A percentile compares a stretch with the other conserved stretches of the same genome.
Conservation (phyloP, 2,797 vertebrate genomes). For the Apogon hyalosoma region DNA sequence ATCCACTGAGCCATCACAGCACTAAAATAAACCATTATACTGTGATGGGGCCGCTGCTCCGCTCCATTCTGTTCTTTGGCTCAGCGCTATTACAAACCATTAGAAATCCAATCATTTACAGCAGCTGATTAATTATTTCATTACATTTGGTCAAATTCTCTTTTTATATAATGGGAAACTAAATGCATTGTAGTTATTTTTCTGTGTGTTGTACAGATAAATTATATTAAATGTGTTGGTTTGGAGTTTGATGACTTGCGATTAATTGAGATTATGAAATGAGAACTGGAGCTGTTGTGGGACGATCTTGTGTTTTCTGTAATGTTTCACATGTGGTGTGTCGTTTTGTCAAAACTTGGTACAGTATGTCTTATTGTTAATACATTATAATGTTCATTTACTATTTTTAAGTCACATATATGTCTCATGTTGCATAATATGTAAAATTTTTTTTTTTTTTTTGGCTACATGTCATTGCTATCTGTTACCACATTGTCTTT, state of each 20-base stretch:
- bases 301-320: too few species aligned
- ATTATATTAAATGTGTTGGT: conserved; percentile 13
- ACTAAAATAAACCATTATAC: conserved; percentile 71
- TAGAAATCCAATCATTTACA: conserved; percentile 21
- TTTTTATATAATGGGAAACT: background rate
- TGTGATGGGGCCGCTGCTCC: conserved; percentile 45
- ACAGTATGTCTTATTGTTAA: too few species aligned
- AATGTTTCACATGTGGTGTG: too few species aligned
- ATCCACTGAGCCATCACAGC: conserved; percentile 74
- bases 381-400: too few species aligned
- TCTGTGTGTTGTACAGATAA: background rate
- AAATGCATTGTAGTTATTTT: background rate
- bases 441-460: too few species aligned
- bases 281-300: too few species aligned
- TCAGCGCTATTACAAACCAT: conserved; percentile 10
- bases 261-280: conserved; percentile 8
- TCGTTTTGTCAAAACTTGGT: too few species aligned
- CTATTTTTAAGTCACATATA: too few species aligned
- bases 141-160: conserved; percentile 7
- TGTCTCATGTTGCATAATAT: too few species aligned
- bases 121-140: conserved; percentile 13
- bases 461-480: too few species aligned
- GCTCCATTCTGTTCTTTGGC: conserved; percentile 16
- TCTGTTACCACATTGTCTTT: too few species aligned
- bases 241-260: background rate